Conservation (phyloP, 35 echinoderm and acorn worm genomes). For the Ophiothrix spiculata region DNA sequence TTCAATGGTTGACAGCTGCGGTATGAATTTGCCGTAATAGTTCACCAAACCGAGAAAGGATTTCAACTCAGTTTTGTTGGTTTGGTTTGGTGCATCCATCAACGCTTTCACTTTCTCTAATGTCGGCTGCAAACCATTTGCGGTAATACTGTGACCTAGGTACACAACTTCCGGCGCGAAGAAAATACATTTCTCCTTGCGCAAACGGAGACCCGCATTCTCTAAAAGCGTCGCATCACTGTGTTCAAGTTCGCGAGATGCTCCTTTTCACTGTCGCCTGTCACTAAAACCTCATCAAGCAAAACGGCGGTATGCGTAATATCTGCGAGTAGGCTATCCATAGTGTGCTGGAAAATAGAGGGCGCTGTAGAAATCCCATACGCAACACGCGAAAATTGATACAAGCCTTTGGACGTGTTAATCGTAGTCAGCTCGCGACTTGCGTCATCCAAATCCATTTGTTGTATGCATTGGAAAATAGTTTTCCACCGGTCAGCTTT, state of each 20-base stretch:
- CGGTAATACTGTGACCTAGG: slow-evolving; percentile 38
- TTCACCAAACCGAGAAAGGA: slow-evolving; percentile 59
- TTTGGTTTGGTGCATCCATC: slow-evolving; percentile 35
- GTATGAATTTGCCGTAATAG: slow-evolving; percentile 64
- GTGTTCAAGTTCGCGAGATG: slow-evolving; percentile 44
- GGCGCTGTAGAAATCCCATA: slow-evolving; percentile 44
- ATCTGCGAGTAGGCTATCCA: slow-evolving; percentile 37
- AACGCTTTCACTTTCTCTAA: slow-evolving; percentile 43
- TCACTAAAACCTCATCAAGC: slow-evolving; percentile 54
- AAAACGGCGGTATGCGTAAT: slow-evolving; percentile 34
- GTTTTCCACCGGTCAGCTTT: slow-evolving; percentile 50
- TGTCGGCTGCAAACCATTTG: slow-evolving; percentile 36
- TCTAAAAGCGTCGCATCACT: slow-evolving; percentile 25
- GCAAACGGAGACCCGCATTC: too few relatives aligned
- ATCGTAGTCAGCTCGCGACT: slow-evolving; percentile 32
- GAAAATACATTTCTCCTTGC: slow-evolving; percentile 52
- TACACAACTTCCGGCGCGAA: slow-evolving; percentile 35
- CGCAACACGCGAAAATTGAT: slow-evolving; percentile 10
- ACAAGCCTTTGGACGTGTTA: slow-evolving; percentile 42
- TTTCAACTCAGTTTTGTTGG: slow-evolving; percentile 40
- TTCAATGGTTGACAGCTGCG: neutral
- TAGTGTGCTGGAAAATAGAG: slow-evolving; percentile 44
- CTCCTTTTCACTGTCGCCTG: slow-evolving; percentile 38
- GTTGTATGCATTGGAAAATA: too few relatives aligned
- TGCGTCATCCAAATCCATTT: slow-evolving; percentile 36